Conservation (phyloP, 2,797 vertebrate species). For the Anniella stebbinsi region DNA sequence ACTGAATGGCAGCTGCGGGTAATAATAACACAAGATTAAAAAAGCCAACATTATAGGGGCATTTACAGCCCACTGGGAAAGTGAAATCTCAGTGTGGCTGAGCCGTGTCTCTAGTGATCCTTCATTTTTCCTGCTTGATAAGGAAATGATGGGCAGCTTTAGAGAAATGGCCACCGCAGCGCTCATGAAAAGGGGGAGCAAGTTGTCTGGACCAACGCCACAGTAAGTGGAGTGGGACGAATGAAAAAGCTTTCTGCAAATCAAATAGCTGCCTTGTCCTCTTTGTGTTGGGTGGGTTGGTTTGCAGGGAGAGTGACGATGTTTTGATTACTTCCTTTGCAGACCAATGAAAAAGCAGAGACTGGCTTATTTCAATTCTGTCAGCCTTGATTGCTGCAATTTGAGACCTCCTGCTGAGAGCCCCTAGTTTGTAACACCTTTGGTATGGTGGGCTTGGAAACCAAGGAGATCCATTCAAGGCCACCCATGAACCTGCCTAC, state of each 20-base stretch:
- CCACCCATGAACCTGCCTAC: neutral
- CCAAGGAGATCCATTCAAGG: neutral
- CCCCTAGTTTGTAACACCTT: constrained; percentile 14
- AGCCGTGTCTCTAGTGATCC: constrained; percentile 64
- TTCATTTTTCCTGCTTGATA: constrained; percentile 63
- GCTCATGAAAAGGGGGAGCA: constrained; percentile 55
- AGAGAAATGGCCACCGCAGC: constrained; percentile 59
- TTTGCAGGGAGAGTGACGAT: neutral
- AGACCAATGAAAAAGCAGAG: constrained; percentile 3
- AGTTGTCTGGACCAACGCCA: neutral
- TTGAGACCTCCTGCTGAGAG: constrained; percentile 4
- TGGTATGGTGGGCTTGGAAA: neutral
- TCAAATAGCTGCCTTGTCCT: constrained; percentile 10
- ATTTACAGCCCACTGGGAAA: constrained; percentile 73
- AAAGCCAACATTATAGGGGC: constrained; percentile 78
- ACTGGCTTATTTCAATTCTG: neutral
- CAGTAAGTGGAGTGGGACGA: constrained; percentile 50
- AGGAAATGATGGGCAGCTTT: constrained; percentile 73
- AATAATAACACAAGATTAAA: constrained; percentile 77
- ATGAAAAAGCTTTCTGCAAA: constrained; percentile 49
- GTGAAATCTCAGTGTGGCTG: constrained; percentile 72
- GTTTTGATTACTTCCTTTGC: constrained; percentile 27
- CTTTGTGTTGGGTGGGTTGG: neutral
- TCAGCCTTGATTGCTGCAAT: neutral
- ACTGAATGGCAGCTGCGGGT: constrained; percentile 73